Percentiles rank a stretch among this genome's conserved stretches.
Evolutionary conservation across 2,113 vertebrate species (phyloP).

Genomic region (Periophthalmus modestus): DNA sequence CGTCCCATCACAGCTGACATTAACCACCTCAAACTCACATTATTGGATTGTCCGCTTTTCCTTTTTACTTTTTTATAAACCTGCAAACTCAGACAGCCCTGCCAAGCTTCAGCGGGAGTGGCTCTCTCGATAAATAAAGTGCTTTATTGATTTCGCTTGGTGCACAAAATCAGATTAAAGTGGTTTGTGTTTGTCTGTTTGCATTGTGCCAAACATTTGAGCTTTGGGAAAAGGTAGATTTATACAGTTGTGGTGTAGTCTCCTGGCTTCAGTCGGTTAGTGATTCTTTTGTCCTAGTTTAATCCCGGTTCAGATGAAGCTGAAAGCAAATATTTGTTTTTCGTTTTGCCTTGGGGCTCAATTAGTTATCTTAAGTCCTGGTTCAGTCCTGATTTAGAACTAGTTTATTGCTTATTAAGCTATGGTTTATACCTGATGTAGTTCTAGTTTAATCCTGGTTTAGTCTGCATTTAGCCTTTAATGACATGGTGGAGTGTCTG

Average conservation of each 20-base stretch:
- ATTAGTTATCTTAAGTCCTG: background rate
- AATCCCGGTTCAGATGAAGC: background rate
- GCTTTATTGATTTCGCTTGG: constrained; percentile 6
- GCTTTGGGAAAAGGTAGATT: background rate
- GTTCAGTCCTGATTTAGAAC: too few species aligned
- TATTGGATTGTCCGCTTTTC: background rate
- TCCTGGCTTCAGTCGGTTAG: background rate
- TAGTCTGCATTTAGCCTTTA: too few species aligned
- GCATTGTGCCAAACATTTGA: constrained; percentile 73
- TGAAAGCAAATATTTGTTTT: background rate
- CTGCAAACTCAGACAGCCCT: background rate
- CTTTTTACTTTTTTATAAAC: constrained; percentile 1
- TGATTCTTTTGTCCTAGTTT: background rate
- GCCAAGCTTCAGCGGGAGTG: background rate
- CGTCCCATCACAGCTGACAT: constrained; percentile 2
- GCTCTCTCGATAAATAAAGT: constrained; percentile 18
- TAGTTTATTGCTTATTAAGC: too few species aligned
- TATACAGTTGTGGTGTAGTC: background rate
- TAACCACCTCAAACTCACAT: constrained; percentile 7
- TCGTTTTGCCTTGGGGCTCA: background rate
- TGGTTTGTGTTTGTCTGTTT: constrained; percentile 1
- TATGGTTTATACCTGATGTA: too few species aligned
- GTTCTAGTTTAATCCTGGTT: background rate
- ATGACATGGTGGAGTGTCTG: too few species aligned
- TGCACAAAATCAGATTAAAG: constrained; percentile 15